Conservation (phyloP, 1,140 invertebrate species). For the Brachionus angularis region DNA sequence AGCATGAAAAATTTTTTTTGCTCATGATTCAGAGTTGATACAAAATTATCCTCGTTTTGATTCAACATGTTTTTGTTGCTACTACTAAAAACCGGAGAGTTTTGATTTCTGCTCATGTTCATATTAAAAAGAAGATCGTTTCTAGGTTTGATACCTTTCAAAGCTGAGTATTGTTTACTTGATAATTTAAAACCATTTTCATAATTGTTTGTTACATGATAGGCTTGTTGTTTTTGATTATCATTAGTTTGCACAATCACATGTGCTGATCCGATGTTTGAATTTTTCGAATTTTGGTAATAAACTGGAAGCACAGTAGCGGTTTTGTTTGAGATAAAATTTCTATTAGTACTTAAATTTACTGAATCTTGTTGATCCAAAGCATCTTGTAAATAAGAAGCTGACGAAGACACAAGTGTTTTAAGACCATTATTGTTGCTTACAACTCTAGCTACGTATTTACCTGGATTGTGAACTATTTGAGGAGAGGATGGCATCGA, state of each 20-base stretch:
- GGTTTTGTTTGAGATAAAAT: neutral
- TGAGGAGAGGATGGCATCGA: neutral
- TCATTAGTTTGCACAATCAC: neutral
- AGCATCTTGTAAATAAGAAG: conserved; percentile 25
- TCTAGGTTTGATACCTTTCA: neutral
- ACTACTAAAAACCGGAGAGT: neutral
- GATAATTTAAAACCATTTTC: neutral
- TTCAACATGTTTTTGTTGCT: neutral
- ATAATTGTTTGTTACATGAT: neutral
- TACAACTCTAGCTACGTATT: conserved; percentile 13
- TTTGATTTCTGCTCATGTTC: neutral
- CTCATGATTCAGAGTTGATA: neutral
- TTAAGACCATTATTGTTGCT: neutral
- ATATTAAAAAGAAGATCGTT: too few relatives aligned
- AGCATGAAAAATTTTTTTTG: neutral
- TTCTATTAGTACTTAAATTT: too few relatives aligned
- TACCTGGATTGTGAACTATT: neutral
- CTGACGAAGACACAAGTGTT: conserved; percentile 17
- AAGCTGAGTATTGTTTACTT: conserved; percentile 5
- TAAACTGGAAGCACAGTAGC: neutral
- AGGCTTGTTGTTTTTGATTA: neutral
- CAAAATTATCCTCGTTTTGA: too few relatives aligned
- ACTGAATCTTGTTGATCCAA: too few relatives aligned
- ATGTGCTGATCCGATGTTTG: conserved; percentile 8
- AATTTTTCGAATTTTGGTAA: conserved; percentile 28